Percentiles rank a stretch among this genome's conserved stretches.
Evolutionary conservation across 2,888 invertebrate species (phyloP).

Genomic region (Aproaerema taeniolella): DNA sequence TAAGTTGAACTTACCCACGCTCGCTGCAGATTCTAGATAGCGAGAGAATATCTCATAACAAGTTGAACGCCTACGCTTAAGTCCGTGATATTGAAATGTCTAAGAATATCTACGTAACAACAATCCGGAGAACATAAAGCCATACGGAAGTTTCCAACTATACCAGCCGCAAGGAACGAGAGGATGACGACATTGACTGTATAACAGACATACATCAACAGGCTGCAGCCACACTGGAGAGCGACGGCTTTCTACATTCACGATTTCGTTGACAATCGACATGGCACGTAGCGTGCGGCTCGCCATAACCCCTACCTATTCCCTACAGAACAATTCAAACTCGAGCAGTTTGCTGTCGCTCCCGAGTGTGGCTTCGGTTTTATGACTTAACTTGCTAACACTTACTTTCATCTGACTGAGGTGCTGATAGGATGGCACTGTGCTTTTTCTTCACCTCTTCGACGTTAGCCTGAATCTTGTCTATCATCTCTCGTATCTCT

Average conservation of each 20-base stretch:
- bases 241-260: slow-evolving; percentile 14
- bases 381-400: slow-evolving; percentile 27
- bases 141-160: slow-evolving; percentile 9
- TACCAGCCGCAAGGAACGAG: slow-evolving; percentile 12
- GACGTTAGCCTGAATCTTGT: slow-evolving; percentile 99
- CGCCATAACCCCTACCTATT: slow-evolving; percentile 5
- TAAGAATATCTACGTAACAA: slow-evolving; percentile 13
- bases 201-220: slow-evolving; percentile 11
- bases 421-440: slow-evolving; percentile 98
- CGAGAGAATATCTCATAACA: slow-evolving; percentile 16
- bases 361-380: slow-evolving; percentile 10
- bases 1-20: slow-evolving; percentile 33
- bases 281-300: slow-evolving; percentile 1
- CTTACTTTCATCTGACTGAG: slow-evolving; percentile 99
- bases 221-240: slow-evolving; percentile 11
- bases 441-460: slow-evolving; percentile 99
- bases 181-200: slow-evolving; percentile 11
- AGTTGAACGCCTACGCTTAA: slow-evolving; percentile 11
- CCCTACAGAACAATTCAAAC: not conserved
- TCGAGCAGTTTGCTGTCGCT: slow-evolving; percentile 9
- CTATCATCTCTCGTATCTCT: slow-evolving; percentile 99
- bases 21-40: slow-evolving; percentile 25
- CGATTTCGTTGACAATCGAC: no score
- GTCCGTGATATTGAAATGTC: slow-evolving; percentile 3
- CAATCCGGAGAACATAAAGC: slow-evolving; percentile 13